Conservation (phyloP, 2,797 vertebrate genomes). For the Onychomys arenicola region DNA sequence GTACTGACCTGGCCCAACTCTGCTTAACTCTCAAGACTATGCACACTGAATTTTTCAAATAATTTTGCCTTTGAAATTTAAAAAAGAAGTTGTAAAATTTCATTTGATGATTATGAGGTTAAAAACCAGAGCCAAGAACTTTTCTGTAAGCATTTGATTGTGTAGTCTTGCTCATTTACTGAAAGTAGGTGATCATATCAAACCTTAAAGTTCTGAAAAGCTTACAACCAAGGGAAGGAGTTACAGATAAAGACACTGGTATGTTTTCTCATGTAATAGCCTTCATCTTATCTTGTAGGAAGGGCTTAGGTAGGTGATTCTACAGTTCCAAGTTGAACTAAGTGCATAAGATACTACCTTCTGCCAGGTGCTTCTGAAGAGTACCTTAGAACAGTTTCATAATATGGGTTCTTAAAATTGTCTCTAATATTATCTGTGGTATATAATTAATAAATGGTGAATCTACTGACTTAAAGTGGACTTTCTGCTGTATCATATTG, state of each 20-base stretch:
- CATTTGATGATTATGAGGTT: conserved; percentile 26
- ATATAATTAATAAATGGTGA: conserved; percentile 38
- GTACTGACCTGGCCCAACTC: neutral
- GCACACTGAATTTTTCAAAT: conserved; percentile 7
- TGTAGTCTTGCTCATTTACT: conserved; percentile 13
- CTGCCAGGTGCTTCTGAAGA: neutral
- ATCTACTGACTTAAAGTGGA: neutral
- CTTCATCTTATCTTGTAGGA: conserved; percentile 17
- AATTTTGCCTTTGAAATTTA: conserved; percentile 27
- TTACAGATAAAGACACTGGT: conserved; percentile 11
- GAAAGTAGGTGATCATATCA: neutral
- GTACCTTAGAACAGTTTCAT: neutral
- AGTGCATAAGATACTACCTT: neutral
- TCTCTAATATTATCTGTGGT: neutral
- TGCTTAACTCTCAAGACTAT: neutral
- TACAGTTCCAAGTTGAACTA: conserved; percentile 4
- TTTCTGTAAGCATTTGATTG: conserved; percentile 46
- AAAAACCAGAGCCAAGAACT: conserved; percentile 23
- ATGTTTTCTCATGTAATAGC: neutral
- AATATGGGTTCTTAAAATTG: conserved; percentile 32
- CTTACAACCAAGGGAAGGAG: neutral
- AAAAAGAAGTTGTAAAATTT: conserved; percentile 40
- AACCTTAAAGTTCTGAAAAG: neutral
- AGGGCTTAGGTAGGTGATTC: neutral
- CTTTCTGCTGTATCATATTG: conserved; percentile 17